Evolutionary conservation across 2,888 invertebrate genomes (phyloP).

Genomic region (Chirona hameri): DNA sequence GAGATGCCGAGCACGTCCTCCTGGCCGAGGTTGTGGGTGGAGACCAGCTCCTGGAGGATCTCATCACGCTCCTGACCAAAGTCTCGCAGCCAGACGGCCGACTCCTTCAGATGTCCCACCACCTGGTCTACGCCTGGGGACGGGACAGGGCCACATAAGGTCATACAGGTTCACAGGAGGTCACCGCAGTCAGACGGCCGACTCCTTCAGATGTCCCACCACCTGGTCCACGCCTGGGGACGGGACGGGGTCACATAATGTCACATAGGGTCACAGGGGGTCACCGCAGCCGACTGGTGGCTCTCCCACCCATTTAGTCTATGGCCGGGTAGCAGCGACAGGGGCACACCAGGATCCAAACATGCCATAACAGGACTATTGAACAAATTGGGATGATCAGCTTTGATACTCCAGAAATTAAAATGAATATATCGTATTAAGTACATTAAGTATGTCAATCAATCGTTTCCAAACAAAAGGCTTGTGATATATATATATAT

Average conservation of each 20-base stretch:
- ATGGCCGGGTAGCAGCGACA: background rate
- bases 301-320: background rate
- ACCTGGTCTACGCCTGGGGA: constrained; percentile 74
- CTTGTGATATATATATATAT: too few species aligned
- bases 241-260: too few species aligned
- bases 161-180: too few species aligned
- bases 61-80: constrained; percentile 66
- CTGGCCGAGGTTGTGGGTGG: constrained; percentile 78
- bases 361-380: too few species aligned
- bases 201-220: constrained; percentile 91
- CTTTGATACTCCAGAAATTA: too few species aligned
- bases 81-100: constrained; percentile 98
- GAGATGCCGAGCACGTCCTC: constrained; percentile 91
- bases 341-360: background rate
- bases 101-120: constrained; percentile 91
- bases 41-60: constrained; percentile 57
- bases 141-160: background rate
- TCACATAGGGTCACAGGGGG: too few species aligned
- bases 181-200: constrained; percentile 92
- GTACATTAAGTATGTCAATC: too few species aligned
- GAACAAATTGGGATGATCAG: too few species aligned
- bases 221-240: constrained; percentile 73
- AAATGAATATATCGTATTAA: too few species aligned
- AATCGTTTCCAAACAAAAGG: too few species aligned
- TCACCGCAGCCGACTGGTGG: background rate